Percentiles rank a stretch among this genome's conserved stretches.
phyloP scores from a whole-genome alignment of 2,113 vertebrate species.

The Zosterops pallidus region DNA sequence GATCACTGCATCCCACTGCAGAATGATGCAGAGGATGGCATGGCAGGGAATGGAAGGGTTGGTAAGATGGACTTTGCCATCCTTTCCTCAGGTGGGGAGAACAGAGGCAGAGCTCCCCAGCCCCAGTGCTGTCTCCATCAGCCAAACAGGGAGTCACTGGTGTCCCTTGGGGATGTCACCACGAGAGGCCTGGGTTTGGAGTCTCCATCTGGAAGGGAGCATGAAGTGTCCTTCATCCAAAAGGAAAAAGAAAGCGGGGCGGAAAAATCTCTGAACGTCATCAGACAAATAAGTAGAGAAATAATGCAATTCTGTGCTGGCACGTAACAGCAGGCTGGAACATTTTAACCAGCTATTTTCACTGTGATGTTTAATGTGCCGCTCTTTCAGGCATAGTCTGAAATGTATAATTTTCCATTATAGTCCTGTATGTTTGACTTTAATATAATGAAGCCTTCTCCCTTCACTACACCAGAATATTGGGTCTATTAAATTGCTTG shows the following conservation, averaged over 20 bases:
- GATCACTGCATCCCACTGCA: background rate
- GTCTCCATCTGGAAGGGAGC: background rate
- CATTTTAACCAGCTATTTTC: slow-evolving; percentile 66
- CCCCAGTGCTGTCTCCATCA: background rate
- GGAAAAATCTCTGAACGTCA: background rate
- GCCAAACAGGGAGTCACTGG: background rate
- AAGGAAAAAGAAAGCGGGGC: background rate
- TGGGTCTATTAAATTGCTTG: slow-evolving; percentile 39
- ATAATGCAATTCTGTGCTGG: slow-evolving; percentile 32
- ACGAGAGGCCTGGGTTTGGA: accelerated
- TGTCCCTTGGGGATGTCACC: accelerated
- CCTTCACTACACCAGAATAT: slow-evolving; percentile 63
- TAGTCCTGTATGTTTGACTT: slow-evolving; percentile 69
- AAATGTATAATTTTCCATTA: slow-evolving; percentile 74
- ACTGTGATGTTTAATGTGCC: slow-evolving; percentile 37
- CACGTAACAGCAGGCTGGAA: slow-evolving; percentile 55
- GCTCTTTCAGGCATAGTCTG: slow-evolving; percentile 42
- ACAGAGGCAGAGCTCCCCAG: background rate
- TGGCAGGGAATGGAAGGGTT: accelerated
- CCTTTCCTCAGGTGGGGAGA: background rate
- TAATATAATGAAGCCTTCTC: slow-evolving; percentile 69
- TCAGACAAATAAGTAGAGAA: slow-evolving; percentile 46
- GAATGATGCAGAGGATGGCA: accelerated
- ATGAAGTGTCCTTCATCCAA: background rate
- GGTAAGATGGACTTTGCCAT: background rate